Percentiles rank a stretch among this genome's conserved stretches.
These are phyloP conservation scores for Drosophila teissieri DNA, from an alignment of 1,140 invertebrate species.

Conservation along the genomic window DNA sequence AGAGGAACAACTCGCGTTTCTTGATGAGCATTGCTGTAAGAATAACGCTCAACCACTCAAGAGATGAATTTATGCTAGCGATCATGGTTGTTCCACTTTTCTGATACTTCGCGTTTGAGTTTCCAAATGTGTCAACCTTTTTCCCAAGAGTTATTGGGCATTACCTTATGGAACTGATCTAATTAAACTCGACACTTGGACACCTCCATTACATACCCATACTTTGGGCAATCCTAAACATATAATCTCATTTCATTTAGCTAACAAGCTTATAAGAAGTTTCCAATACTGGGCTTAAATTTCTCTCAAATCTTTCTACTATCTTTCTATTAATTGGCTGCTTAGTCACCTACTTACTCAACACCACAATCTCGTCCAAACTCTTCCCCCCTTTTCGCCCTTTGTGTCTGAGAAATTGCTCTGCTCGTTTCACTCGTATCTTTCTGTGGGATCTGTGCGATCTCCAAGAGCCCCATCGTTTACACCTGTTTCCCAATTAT, in stretches of 20 bases:
- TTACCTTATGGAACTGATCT: not conserved
- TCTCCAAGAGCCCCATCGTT: conserved; percentile 22
- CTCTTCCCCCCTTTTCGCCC: not conserved
- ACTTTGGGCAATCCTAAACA: not conserved
- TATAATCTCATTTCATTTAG: not conserved
- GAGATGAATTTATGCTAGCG: conserved; percentile 21
- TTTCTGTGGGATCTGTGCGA: conserved; percentile 37
- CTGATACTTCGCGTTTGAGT: not conserved
- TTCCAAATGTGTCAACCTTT: conserved; percentile 2
- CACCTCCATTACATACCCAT: not conserved
- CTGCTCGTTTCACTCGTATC: conserved; percentile 46
- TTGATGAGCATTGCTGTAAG: conserved; percentile 10
- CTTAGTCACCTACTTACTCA: conserved; percentile 17
- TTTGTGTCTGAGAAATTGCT: conserved; percentile 35
- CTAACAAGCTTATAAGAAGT: not conserved
- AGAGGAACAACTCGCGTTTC: conserved; percentile 11
- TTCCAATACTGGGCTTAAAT: not conserved
- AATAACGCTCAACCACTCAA: conserved; percentile 15
- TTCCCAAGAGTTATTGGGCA: not conserved
- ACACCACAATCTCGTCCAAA: not conserved
- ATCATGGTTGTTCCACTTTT: conserved; percentile 6
- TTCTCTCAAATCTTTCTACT: conserved; percentile 8
- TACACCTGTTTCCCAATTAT: conserved; percentile 74
- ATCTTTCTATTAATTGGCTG: conserved; percentile 21
- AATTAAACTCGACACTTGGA: not conserved